Percentiles rank a stretch among this genome's conserved stretches.
phyloP scores from a whole-genome alignment of 2,888 invertebrate genomes.

The Tillus elongatus region DNA sequence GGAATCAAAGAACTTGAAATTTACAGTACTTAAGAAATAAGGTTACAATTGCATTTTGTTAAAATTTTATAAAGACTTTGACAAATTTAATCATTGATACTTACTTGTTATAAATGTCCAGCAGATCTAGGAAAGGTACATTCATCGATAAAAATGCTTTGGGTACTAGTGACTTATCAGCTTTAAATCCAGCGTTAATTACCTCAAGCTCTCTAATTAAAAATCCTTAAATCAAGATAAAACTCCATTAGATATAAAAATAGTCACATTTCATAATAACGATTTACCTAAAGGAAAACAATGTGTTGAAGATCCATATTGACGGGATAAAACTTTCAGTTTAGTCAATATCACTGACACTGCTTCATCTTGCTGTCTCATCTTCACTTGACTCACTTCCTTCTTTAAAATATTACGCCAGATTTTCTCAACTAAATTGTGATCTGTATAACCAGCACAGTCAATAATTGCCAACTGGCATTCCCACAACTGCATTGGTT shows the following conservation, averaged over 20 bases:
- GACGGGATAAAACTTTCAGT: conserved; percentile 64
- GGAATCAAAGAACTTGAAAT: too few relatives aligned
- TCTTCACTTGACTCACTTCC: conserved; percentile 41
- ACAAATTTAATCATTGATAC: conserved; percentile 31
- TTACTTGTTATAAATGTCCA: conserved; percentile 76
- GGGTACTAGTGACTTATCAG: conserved; percentile 67
- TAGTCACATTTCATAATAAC: conserved; percentile 3
- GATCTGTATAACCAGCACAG: conserved; percentile 88
- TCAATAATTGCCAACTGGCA: conserved; percentile 91
- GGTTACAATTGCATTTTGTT: too few relatives aligned
- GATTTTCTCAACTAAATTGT: conserved; percentile 76
- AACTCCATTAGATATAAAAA: background rate
- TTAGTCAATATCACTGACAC: conserved; percentile 65
- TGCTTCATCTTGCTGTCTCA: conserved; percentile 47
- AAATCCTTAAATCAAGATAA: conserved; percentile 50
- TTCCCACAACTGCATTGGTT: conserved; percentile 82
- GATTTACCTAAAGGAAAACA: conserved; percentile 78
- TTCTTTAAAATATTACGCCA: conserved; percentile 77
- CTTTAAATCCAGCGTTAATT: conserved; percentile 62
- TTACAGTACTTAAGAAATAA: too few relatives aligned
- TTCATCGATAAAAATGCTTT: conserved; percentile 67
- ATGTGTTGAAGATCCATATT: conserved; percentile 71
- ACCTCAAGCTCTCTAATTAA: conserved; percentile 72
- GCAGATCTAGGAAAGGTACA: conserved; percentile 64
- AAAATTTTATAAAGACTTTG: too few relatives aligned